Conservation (phyloP, 2,888 invertebrate genomes). For the Cataglyphis rosenhaueri region DNA sequence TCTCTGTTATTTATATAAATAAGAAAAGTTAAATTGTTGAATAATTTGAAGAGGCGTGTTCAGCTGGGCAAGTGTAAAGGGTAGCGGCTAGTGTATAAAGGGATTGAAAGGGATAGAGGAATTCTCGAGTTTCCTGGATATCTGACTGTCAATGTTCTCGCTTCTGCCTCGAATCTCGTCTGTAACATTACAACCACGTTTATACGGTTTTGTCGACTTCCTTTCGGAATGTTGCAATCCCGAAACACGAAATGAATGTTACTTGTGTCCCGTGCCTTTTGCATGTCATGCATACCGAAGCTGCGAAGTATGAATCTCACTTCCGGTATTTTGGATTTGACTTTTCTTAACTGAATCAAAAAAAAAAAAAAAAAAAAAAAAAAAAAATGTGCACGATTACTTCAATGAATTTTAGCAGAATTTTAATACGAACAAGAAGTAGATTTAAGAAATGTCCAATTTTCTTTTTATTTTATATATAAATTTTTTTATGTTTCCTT, state of each 20-base stretch:
- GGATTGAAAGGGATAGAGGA: conserved; percentile 3
- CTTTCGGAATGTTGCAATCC: conserved; percentile 36
- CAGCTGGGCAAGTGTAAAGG: not conserved
- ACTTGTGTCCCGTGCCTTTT: conserved; percentile 24
- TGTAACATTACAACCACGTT: conserved; percentile 18
- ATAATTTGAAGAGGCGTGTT: not conserved
- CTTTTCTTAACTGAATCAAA: not conserved
- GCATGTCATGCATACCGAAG: conserved; percentile 21
- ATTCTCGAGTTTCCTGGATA: conserved; percentile 7
- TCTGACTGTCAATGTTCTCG: conserved; percentile 16
- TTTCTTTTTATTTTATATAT: not conserved
- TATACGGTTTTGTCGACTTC: conserved; percentile 42
- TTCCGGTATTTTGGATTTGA: conserved; percentile 20
- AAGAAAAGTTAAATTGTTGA: conserved; percentile 2
- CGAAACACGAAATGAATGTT: conserved; percentile 34
- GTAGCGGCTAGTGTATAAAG: not conserved
- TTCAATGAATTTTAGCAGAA: not conserved
- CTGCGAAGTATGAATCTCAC: conserved; percentile 26
- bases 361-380: not conserved
- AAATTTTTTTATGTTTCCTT: not conserved
- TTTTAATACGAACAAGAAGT: not conserved
- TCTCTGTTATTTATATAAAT: conserved; percentile 12
- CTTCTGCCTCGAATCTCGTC: conserved; percentile 37
- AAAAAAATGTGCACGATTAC: not conserved
- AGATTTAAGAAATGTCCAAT: not conserved